Conservation (phyloP, 2,888 invertebrate genomes). For the Platerodrilus igneus region DNA sequence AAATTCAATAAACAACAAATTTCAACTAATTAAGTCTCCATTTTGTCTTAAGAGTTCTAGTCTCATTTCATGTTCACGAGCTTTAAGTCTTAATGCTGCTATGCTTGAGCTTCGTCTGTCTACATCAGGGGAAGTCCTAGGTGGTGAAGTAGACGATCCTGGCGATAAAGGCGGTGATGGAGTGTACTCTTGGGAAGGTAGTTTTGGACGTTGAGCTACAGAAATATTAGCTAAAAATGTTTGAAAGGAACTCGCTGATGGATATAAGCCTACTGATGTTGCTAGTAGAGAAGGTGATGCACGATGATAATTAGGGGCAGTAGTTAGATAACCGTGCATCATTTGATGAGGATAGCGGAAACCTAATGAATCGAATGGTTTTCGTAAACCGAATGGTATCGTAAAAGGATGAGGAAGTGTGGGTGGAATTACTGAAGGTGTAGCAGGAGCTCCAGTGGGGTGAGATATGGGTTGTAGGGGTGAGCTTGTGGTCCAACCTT, state of each 20-base stretch:
- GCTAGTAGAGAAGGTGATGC: conserved; percentile 62
- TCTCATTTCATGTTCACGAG: conserved; percentile 83
- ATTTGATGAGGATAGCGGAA: conserved; percentile 67
- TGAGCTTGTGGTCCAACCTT: conserved; percentile 88
- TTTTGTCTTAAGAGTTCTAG: conserved; percentile 78
- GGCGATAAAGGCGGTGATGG: conserved; percentile 56
- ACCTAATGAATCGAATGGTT: conserved; percentile 69
- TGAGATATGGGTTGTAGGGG: conserved; percentile 82
- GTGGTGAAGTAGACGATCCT: conserved; percentile 45
- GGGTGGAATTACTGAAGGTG: conserved; percentile 65
- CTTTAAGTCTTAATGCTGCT: conserved; percentile 79
- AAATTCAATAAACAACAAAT: too few relatives aligned
- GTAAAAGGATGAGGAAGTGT: conserved; percentile 81
- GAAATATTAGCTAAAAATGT: conserved; percentile 77
- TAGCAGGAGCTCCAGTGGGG: conserved; percentile 60
- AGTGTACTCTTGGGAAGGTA: conserved; percentile 51
- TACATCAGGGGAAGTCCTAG: conserved; percentile 58
- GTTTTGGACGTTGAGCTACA: conserved; percentile 56
- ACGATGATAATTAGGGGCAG: conserved; percentile 53
- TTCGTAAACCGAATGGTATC: conserved; percentile 69
- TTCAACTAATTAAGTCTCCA: conserved; percentile 75
- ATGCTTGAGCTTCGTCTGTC: conserved; percentile 84
- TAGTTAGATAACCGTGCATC: conserved; percentile 56
- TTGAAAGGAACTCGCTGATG: conserved; percentile 69
- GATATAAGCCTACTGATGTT: conserved; percentile 57